phyloP scores from a whole-genome alignment of 2,888 invertebrate genomes.

The Chesias legatella region DNA sequence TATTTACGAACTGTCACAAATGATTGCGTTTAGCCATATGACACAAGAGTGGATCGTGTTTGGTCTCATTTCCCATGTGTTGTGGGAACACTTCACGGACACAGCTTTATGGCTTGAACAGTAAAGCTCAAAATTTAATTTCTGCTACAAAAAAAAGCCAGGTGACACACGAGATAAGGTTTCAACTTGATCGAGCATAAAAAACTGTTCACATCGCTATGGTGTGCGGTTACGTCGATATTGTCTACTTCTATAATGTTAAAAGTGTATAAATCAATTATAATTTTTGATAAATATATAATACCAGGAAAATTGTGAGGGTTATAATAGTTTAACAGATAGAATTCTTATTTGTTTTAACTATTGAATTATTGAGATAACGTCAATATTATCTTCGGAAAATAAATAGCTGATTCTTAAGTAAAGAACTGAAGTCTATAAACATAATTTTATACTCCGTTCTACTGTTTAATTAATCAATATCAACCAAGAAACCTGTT shows the following conservation, averaged over 20 bases:
- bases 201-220: conserved; percentile 64
- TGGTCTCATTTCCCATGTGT: conserved; percentile 50
- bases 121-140: conserved; percentile 34
- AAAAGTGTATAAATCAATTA: too few species aligned
- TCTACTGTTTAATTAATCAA: too few species aligned
- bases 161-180: conserved; percentile 66
- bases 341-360: too few species aligned
- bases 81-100: conserved; percentile 32
- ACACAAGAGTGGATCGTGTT: conserved; percentile 49
- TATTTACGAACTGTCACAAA: conserved; percentile 34
- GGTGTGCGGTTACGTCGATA: conserved; percentile 56
- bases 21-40: conserved; percentile 52
- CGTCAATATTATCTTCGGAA: conserved; percentile 24
- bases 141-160: conserved; percentile 37
- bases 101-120: conserved; percentile 24
- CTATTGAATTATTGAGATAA: too few species aligned
- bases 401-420: conserved; percentile 1
- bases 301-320: too few species aligned
- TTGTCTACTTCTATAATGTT: conserved; percentile 35
- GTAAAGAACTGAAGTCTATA: neutral
- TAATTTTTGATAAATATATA: too few species aligned
- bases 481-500: too few species aligned
- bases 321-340: too few species aligned
- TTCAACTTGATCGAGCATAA: conserved; percentile 71
- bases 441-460: too few species aligned